Evolutionary conservation across 2,113 vertebrate genomes (phyloP).

Genomic region (Speoplatyrhinus poulsoni): DNA sequence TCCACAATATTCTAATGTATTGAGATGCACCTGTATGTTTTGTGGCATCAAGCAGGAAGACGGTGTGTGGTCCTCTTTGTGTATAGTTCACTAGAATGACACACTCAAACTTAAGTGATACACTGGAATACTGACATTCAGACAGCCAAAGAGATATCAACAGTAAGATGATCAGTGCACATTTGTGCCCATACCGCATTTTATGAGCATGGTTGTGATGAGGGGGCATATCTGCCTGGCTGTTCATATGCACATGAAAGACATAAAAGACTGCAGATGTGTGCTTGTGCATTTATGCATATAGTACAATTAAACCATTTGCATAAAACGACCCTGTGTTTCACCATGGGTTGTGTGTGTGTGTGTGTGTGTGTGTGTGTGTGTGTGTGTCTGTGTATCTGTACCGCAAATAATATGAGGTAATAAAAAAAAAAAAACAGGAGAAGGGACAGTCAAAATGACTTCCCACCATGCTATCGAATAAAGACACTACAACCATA

Average conservation of each 20-base stretch:
- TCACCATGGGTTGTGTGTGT: conserved; percentile 19
- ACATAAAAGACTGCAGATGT: conserved; percentile 9
- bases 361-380: conserved; percentile 29
- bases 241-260: conserved; percentile 29
- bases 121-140: no score
- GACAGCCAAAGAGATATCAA: no score
- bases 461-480: background rate
- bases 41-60: no score
- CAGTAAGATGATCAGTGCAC: no score
- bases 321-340: conserved; percentile 33
- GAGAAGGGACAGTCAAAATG: conserved; percentile 16
- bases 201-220: no score
- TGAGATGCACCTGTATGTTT: no score
- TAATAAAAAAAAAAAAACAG: conserved; percentile 42
- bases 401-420: background rate
- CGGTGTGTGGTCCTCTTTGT: no score
- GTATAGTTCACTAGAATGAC: no score
- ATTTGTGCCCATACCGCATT: no score
- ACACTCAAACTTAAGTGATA: no score
- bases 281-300: conserved; percentile 32
- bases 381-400: conserved; percentile 4
- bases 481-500: conserved; percentile 7
- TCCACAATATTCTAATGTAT: no score
- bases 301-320: conserved; percentile 29
- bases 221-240: conserved; percentile 3